Evolutionary conservation across 2,888 invertebrate genomes (phyloP).

Genomic region (Temnothorax rugatulus): DNA sequence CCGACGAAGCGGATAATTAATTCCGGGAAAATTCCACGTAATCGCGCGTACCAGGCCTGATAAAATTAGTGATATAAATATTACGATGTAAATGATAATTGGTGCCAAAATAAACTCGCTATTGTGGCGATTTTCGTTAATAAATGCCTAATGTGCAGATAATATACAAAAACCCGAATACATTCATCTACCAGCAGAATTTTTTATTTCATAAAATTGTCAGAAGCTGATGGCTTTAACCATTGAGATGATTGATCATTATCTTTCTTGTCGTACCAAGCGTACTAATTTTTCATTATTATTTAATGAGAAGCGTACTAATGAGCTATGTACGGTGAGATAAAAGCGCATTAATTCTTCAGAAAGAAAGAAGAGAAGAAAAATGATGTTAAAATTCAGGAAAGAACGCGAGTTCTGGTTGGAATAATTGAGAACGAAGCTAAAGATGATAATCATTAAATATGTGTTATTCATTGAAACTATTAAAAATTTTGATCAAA

Average conservation of each 20-base stretch:
- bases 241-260: slow-evolving; percentile 1
- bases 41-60: slow-evolving; percentile 37
- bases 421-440: neutral
- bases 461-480: neutral
- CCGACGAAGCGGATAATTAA: slow-evolving; percentile 34
- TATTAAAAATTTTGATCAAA: neutral
- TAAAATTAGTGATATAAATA: slow-evolving; percentile 48
- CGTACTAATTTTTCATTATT: slow-evolving; percentile 12
- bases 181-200: neutral
- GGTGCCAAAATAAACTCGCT: slow-evolving; percentile 23
- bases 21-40: slow-evolving; percentile 23
- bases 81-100: slow-evolving; percentile 29
- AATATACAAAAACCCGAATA: neutral
- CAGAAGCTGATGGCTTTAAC: neutral
- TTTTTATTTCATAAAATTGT: slow-evolving; percentile 24
- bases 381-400: neutral
- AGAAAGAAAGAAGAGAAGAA: neutral
- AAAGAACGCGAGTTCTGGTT: neutral
- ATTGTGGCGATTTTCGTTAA: slow-evolving; percentile 16
- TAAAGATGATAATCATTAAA: slow-evolving; percentile 9
- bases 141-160: neutral
- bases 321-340: neutral
- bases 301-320: slow-evolving; percentile 3
- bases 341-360: slow-evolving; percentile 21
- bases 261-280: neutral